Conservation (phyloP, 2,113 vertebrate species). For the Labeo rohita region DNA sequence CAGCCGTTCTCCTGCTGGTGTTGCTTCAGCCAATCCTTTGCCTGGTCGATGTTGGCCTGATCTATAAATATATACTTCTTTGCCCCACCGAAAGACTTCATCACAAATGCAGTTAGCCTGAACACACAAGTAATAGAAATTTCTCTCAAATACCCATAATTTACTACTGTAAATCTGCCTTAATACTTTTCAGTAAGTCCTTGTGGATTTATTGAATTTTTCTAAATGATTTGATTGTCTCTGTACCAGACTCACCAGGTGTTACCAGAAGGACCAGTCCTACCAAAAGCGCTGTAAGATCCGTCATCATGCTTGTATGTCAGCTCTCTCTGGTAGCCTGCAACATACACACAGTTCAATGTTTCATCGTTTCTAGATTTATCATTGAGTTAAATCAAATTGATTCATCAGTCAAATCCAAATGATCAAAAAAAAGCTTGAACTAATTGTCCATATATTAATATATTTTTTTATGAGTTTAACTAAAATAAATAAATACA, state of each 20-base stretch:
- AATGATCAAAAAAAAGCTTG: neutral
- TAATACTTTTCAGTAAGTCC: neutral
- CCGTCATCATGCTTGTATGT: conserved; percentile 83
- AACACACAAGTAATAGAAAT: neutral
- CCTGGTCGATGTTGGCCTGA: conserved; percentile 67
- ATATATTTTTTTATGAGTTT: neutral
- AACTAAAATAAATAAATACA: neutral
- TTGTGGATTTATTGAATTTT: neutral
- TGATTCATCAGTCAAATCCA: neutral
- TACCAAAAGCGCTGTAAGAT: conserved; percentile 88
- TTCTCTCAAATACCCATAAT: neutral
- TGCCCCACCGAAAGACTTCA: conserved; percentile 84
- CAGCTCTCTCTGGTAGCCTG: conserved; percentile 88
- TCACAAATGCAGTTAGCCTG: conserved; percentile 89
- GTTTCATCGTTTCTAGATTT: too few species aligned
- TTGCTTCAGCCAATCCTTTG: conserved; percentile 75
- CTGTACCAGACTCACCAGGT: conserved; percentile 79
- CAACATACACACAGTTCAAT: conserved; percentile 3
- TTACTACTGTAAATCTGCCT: neutral
- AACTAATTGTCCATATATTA: neutral
- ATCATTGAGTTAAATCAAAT: neutral
- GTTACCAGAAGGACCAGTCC: conserved; percentile 78
- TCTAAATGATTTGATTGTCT: neutral
- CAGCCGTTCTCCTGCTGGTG: conserved; percentile 77
- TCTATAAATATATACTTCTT: conserved; percentile 77